A percentile compares a stretch with the other conserved stretches of the same genome.
phyloP scores from a whole-genome alignment of 2,888 invertebrate genomes.

The Megaustenia siamemsis region DNA sequence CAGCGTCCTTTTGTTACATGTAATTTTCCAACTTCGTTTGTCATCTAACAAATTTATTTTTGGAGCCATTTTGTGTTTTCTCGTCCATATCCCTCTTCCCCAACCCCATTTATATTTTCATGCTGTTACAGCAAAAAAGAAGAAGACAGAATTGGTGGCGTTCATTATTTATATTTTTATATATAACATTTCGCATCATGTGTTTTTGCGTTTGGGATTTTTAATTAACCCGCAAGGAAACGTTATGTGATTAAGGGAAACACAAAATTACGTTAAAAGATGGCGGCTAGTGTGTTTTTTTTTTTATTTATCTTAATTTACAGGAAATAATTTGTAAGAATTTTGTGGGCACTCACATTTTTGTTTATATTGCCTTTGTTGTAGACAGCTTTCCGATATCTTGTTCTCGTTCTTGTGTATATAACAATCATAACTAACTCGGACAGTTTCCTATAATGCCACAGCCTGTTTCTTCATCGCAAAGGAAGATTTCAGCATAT shows the following conservation, averaged over 20 bases:
- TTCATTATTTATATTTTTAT: slow-evolving; percentile 10
- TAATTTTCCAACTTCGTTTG: slow-evolving; percentile 19
- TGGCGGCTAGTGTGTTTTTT: not conserved
- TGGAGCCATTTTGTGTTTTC: slow-evolving; percentile 1
- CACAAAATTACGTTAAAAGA: not conserved
- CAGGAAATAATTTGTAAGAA: too few species aligned
- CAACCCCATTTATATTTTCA: not conserved
- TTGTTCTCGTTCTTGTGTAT: too few species aligned
- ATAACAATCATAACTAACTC: too few species aligned
- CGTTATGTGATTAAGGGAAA: slow-evolving; percentile 4
- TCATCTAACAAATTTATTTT: slow-evolving; percentile 20
- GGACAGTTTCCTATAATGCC: too few species aligned
- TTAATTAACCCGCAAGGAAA: not conserved
- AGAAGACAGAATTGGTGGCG: not conserved
- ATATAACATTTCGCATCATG: slow-evolving; percentile 1
- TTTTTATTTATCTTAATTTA: too few species aligned
- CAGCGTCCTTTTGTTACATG: slow-evolving; percentile 18
- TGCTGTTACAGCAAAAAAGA: not conserved
- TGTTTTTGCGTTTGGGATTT: slow-evolving; percentile 15
- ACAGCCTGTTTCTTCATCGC: too few species aligned
- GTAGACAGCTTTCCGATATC: too few species aligned
- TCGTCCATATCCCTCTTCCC: not conserved
- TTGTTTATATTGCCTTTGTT: too few species aligned
- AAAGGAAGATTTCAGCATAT: too few species aligned
- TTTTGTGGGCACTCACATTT: too few species aligned